These are phyloP conservation scores for Cichlasoma orientale DNA, from an alignment of 2,797 vertebrate genomes.

Conservation along the genomic window DNA sequence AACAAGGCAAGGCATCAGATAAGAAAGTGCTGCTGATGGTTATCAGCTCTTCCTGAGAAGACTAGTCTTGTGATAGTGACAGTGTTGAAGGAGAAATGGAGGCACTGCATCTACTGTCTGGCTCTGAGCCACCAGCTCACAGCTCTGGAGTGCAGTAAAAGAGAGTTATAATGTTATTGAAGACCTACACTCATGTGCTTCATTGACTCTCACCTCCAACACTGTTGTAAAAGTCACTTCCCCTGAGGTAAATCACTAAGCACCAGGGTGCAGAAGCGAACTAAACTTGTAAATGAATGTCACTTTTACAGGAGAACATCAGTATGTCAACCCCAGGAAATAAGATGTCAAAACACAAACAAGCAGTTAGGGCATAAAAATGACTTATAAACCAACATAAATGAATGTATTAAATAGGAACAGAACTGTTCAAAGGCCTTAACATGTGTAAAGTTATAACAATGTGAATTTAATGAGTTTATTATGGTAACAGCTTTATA, in stretches of 20 bases:
- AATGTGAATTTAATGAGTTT: neutral
- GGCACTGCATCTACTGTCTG: constrained; percentile 16
- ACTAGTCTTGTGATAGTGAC: neutral
- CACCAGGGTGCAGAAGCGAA: constrained; percentile 4
- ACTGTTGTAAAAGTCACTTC: constrained; percentile 39
- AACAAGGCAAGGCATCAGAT: neutral
- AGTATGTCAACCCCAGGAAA: constrained; percentile 8
- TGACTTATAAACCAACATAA: neutral
- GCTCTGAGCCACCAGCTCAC: constrained; percentile 22
- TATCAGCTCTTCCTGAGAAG: neutral
- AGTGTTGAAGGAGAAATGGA: constrained; percentile 30
- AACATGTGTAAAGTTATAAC: neutral
- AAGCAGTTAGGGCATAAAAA: neutral
- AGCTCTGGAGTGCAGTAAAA: constrained; percentile 37
- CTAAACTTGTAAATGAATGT: constrained; percentile 13
- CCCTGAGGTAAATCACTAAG: constrained; percentile 30
- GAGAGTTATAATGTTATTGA: constrained; percentile 45
- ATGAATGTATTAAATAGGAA: neutral
- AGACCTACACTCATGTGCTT: constrained; percentile 44
- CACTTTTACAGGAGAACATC: neutral
- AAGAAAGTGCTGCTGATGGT: neutral
- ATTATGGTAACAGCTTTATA: neutral
- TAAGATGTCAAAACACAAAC: neutral
- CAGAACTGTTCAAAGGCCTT: neutral
- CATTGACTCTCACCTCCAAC: constrained; percentile 55